Evolutionary conservation across 1,140 invertebrate genomes (phyloP).

Genomic region (Drosophila mayri): DNA sequence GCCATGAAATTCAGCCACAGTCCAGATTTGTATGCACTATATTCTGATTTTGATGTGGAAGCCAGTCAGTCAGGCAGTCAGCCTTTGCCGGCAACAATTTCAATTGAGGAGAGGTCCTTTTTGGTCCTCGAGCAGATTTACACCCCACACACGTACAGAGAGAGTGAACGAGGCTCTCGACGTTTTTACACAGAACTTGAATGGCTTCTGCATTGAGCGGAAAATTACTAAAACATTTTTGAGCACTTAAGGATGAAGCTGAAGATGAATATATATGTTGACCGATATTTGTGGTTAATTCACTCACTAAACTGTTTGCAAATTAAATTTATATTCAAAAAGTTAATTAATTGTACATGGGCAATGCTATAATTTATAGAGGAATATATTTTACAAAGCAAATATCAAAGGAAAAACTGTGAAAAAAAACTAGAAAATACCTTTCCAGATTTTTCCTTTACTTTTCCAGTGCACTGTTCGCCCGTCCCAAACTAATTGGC

Average conservation of each 20-base stretch:
- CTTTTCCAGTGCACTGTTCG: conserved; percentile 2
- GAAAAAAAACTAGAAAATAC: no score
- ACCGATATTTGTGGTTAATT: background rate
- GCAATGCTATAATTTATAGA: no score
- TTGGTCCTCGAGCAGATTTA: conserved; percentile 16
- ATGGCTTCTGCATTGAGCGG: conserved; percentile 14
- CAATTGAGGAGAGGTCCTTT: conserved; percentile 27
- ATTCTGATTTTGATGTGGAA: conserved; percentile 42
- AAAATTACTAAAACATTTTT: conserved; percentile 14
- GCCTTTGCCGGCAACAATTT: conserved; percentile 19
- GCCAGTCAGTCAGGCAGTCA: conserved; percentile 13
- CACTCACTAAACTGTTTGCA: background rate
- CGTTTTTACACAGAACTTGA: conserved; percentile 26
- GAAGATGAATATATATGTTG: background rate
- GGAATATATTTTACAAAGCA: background rate
- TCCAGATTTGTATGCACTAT: conserved; percentile 41
- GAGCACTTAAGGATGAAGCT: background rate
- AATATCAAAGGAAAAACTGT: background rate
- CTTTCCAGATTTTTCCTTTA: background rate
- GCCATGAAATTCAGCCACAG: conserved; percentile 33
- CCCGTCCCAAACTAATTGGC: conserved; percentile 24
- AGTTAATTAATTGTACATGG: background rate
- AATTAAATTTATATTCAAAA: background rate
- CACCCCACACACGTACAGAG: background rate
- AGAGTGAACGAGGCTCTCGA: background rate